Evolutionary conservation across 2,113 vertebrate genomes (phyloP).

Genomic region (Dromaius novaehollandiae): DNA sequence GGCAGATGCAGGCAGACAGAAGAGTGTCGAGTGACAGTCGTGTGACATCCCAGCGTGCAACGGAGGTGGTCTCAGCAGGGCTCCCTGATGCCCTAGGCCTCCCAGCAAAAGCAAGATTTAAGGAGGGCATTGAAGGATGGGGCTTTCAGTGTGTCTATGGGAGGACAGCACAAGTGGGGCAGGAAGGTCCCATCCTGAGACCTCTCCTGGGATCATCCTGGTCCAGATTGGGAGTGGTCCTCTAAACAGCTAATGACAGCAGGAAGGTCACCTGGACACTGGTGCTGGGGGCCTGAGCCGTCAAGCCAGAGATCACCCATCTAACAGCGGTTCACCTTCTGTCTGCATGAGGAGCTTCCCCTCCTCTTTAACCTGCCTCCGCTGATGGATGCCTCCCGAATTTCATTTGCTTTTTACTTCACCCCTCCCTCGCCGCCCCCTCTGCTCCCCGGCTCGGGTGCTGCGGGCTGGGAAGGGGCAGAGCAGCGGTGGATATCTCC

Average conservation of each 20-base stretch:
- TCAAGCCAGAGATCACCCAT: too few species aligned
- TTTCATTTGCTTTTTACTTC: not conserved
- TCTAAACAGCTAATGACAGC: not conserved
- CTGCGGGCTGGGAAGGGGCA: not conserved
- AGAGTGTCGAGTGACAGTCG: rapidly evolving
- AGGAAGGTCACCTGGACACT: rapidly evolving
- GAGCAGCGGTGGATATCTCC: not conserved
- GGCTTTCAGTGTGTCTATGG: rapidly evolving
- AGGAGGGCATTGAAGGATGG: not conserved
- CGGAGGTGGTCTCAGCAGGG: not conserved
- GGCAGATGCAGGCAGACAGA: not conserved
- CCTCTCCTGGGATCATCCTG: not conserved
- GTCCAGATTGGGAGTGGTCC: rapidly evolving
- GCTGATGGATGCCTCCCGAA: not conserved
- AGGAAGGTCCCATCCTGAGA: not conserved
- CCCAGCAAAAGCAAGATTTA: not conserved
- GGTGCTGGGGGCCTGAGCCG: not conserved
- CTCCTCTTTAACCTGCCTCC: not conserved
- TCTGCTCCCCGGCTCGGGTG: not conserved
- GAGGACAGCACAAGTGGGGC: not conserved
- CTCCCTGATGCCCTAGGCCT: not conserved
- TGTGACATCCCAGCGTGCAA: not conserved
- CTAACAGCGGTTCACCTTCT: not conserved
- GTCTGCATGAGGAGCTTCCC: not conserved
- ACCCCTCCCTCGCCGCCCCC: not conserved